Evolutionary conservation across 1,140 invertebrate species (phyloP).

Genomic region (Drosophila baimaii): DNA sequence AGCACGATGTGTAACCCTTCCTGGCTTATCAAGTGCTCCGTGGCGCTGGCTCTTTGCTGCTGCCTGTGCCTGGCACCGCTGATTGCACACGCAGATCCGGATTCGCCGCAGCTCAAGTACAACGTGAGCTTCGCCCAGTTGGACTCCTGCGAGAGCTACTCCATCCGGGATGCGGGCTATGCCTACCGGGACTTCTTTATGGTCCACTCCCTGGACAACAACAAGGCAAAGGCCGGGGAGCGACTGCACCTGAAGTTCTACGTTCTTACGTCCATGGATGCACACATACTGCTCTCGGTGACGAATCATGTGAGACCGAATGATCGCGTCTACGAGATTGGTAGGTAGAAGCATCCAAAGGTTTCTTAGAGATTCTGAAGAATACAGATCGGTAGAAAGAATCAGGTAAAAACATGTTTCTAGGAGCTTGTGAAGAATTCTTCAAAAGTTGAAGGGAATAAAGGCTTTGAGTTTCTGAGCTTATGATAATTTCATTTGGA

Average conservation of each 20-base stretch:
- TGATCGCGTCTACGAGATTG: slow-evolving; percentile 79
- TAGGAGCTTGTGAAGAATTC: neutral
- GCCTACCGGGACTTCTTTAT: slow-evolving; percentile 69
- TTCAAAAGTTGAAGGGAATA: too few species aligned
- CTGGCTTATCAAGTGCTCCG: slow-evolving; percentile 32
- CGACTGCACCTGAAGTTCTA: slow-evolving; percentile 80
- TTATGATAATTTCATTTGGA: neutral
- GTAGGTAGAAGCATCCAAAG: slow-evolving; percentile 32
- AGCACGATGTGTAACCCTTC: slow-evolving; percentile 18
- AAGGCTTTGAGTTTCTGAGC: neutral
- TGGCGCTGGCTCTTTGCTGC: slow-evolving; percentile 8
- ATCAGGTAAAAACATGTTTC: neutral
- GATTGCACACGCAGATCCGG: slow-evolving; percentile 18
- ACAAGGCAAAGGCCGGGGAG: slow-evolving; percentile 55
- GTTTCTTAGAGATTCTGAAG: neutral
- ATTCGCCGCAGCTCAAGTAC: slow-evolving; percentile 42
- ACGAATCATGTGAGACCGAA: slow-evolving; percentile 45
- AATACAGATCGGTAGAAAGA: neutral
- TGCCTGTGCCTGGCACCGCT: slow-evolving; percentile 35
- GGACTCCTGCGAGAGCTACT: slow-evolving; percentile 63
- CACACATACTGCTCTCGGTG: slow-evolving; percentile 76
- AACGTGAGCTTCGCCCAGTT: slow-evolving; percentile 72
- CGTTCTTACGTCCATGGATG: slow-evolving; percentile 77
- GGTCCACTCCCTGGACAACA: slow-evolving; percentile 65
- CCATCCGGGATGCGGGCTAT: slow-evolving; percentile 57